Base-by-base conservation (phyloP, 2,113 vertebrate species). In the Himantopus leucocephalus region DNA sequence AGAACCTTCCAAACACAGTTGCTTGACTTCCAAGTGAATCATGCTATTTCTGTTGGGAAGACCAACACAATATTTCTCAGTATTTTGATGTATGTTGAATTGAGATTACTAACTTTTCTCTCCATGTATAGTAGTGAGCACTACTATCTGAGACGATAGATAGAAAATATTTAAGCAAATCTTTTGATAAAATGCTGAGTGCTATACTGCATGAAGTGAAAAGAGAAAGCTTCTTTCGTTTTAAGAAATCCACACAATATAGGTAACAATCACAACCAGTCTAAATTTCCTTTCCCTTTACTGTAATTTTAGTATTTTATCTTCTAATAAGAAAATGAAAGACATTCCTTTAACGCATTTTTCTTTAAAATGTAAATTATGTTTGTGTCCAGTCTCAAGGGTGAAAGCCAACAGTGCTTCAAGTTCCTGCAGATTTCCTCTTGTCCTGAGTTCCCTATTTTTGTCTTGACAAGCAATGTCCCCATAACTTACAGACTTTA, bases 41-140 rank as follows among this genome's bases (percentile, higher is more conserved):
- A 53, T 39, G 7, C 2, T 72, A 23, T 55, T 85, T 72, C 21
- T 77, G 2, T 39, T 75, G 21, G 39, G 63, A 64, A 89, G 8
- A 64, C 3, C 14, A 45, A 34, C 4, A 1, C 0, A 2, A 8
- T 64, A 35, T 53, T 80, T 50, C 68, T 23, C 29, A 35, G 0
- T 13, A 18, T 14, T 81, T 8, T 93, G 2, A 17, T 50, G 27
- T 30, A 41, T 53, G 34, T 37, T 45, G 19, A 62, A 74, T 41
- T n/a, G 7, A 32, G 29, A 47, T 39, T 13, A 32, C 29, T 19
- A 41, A 58, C 10, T 45, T 55, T 26, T 30, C 35, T 34, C 9
- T 60, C 30, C 26, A 12, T 6, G 1, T 45, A 8, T 50, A 48
- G 6, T 34, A 71, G 24, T 53, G 16, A 56, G 4, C 52, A 50